Percentiles rank a stretch among this genome's conserved stretches.
Evolutionary conservation across 2,113 vertebrate species (phyloP).

Genomic region (Rissa tridactyla): DNA sequence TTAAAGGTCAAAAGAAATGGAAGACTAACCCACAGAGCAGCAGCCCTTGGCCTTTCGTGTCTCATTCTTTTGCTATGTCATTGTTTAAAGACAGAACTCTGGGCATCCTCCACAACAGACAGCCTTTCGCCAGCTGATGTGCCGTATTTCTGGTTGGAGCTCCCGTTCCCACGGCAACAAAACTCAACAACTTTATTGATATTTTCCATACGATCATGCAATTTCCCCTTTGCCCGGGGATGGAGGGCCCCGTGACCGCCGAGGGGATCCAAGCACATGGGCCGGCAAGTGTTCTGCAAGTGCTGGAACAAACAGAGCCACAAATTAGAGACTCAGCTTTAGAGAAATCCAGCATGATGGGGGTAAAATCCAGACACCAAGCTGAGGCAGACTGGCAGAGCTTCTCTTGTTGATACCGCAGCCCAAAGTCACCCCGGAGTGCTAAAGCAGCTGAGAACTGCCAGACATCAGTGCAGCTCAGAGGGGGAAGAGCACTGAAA

Average conservation of each 20-base stretch:
- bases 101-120: not conserved
- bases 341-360: not conserved
- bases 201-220: slow-evolving; percentile 46
- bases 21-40: not conserved
- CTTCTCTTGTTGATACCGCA: not conserved
- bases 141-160: not conserved
- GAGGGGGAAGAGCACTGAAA: not conserved
- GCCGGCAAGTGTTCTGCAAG: not conserved
- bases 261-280: not conserved
- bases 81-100: slow-evolving; percentile 28
- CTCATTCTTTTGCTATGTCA: slow-evolving; percentile 5
- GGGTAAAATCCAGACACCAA: not conserved
- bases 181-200: slow-evolving; percentile 10
- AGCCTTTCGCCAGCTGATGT: not conserved
- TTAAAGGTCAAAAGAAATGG: slow-evolving; percentile 47
- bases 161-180: slow-evolving; percentile 33
- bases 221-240: slow-evolving; percentile 9
- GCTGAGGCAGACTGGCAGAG: not conserved
- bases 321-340: not conserved
- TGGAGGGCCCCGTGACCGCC: not conserved
- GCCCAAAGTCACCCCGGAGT: not conserved
- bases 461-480: not conserved
- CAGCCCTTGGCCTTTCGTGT: not conserved
- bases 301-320: not conserved
- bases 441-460: not conserved